Evolutionary conservation across 2,797 vertebrate genomes (phyloP).

Genomic region (Balearica regulorum): DNA sequence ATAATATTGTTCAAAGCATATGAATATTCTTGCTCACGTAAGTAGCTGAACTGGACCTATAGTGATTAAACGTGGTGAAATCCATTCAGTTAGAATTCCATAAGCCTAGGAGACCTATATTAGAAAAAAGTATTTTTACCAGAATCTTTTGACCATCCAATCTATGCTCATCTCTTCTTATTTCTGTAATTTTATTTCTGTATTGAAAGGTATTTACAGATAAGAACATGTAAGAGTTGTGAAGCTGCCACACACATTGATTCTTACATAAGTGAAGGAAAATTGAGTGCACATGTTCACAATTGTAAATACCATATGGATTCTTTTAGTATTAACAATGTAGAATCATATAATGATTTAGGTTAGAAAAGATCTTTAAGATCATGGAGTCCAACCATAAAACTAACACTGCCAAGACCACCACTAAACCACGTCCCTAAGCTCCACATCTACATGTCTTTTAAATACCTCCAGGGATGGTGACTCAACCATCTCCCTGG

Average conservation of each 20-base stretch:
- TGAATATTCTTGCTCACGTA: neutral
- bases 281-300: rapidly evolving
- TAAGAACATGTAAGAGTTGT: neutral
- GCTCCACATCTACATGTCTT: no score
- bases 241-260: neutral
- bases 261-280: neutral
- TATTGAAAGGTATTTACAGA: neutral
- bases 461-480: no score
- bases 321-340: neutral
- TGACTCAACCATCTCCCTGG: no score
- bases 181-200: neutral
- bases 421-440: no score
- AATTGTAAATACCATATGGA: neutral
- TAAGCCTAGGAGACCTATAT: neutral
- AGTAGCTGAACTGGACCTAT: neutral
- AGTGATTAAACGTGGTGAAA: neutral
- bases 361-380: neutral
- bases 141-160: neutral
- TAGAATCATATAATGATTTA: neutral
- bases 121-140: neutral
- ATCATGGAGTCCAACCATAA: no score
- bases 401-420: no score
- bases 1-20: neutral
- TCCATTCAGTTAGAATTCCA: neutral
- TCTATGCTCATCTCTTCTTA: neutral